Percentiles rank a stretch among this genome's conserved stretches.
These are phyloP conservation scores for Aythya baeri DNA, from an alignment of 2,113 vertebrate genomes.

Conservation along the genomic window DNA sequence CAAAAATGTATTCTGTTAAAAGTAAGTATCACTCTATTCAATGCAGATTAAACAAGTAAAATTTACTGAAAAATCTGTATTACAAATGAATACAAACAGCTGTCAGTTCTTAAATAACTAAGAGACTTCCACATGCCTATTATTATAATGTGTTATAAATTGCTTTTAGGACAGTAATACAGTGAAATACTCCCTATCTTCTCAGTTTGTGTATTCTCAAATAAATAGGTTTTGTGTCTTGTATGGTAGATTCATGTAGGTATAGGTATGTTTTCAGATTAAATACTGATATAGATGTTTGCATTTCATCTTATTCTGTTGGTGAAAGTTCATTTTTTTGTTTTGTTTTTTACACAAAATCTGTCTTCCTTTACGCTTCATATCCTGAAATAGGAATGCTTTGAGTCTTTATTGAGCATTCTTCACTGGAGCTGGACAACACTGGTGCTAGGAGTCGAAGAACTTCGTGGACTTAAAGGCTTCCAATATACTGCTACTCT, in stretches of 20 bases:
- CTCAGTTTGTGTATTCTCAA: not conserved
- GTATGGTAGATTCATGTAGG: not conserved
- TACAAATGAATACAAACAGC: not conserved
- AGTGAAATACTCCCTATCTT: not conserved
- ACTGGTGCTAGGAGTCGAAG: constrained; percentile 94
- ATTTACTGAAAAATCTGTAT: not conserved
- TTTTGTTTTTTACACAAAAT: not conserved
- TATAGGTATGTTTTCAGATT: not conserved
- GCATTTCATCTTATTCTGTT: not conserved
- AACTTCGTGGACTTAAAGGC: constrained; percentile 94
- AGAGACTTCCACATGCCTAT: not conserved
- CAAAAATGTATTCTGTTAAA: not conserved
- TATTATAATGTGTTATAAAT: not conserved
- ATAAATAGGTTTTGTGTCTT: not conserved
- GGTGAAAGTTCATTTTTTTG: not conserved
- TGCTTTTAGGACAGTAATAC: not conserved
- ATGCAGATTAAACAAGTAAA: not conserved
- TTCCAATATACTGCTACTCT: constrained; percentile 98
- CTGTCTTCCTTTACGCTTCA: not conserved
- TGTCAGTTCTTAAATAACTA: not conserved
- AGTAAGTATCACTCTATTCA: not conserved
- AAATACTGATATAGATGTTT: not conserved
- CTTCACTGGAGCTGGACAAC: constrained; percentile 99
- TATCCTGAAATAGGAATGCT: constrained; percentile 86
- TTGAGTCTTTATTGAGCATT: constrained; percentile 95